Evolutionary conservation across 2,888 invertebrate genomes (phyloP), one percentile per base, ranked within the genome.

Genomic region (Polyommatus iphigenia): DNA sequence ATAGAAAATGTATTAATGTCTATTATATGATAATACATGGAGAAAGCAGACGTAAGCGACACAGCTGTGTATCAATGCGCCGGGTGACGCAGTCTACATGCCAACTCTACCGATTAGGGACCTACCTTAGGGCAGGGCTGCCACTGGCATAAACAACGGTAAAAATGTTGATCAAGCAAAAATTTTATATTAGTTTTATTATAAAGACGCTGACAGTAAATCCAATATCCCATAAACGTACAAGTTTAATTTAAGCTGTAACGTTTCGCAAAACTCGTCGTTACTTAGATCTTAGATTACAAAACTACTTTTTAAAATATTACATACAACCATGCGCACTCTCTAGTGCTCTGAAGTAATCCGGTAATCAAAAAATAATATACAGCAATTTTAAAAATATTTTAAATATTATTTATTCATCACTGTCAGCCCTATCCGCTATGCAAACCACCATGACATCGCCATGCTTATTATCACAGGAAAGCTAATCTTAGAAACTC

Each of bases 381-480:
- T 18, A 54, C 54, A 54, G 4, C 1, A 54, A 54, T 18, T 15
- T 20, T 20, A 20, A 76, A 57, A 75, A 7, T 20, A 3, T 75
- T 46, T 57, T 76, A 54, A 54, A 54, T 54, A 54, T 6, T 57
- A 29, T 59, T 76, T 32, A 24, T 77, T n/a, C 4, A 32, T 15
- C 59, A 13, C 54, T 80, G 82, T 78, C 82, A 86, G 81, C 85
- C 85, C 84, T 85, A 78, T 24, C 78, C 78, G 79, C 83, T 82
- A 84, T 85, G 86, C 85, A 88, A 87, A 88, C 85, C 84, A 82
- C 81, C 62, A 77, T 67, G 78, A 78, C 80, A 78, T 79, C 83
- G 84, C 85, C 84, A 84, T 84, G 85, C 84, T 84, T 84, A 88
- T 86, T 88, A 88, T 85, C 85, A 85, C 84, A 84, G 86, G 85